phyloP scores from a whole-genome alignment of 2,113 vertebrate species.

The Triplophysa dalaica region DNA sequence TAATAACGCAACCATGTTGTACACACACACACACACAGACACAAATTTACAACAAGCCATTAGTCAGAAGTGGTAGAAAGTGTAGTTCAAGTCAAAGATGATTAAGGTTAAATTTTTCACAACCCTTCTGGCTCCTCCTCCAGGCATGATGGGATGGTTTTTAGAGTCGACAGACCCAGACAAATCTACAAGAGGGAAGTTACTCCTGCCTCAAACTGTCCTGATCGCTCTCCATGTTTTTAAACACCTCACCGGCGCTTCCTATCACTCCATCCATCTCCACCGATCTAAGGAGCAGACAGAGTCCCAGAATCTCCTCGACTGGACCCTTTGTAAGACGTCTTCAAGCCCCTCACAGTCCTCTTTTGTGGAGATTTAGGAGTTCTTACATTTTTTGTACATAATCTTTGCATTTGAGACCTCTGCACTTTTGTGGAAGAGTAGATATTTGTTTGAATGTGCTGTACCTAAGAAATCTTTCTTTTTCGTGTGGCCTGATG shows the following conservation, averaged over 20 bases:
- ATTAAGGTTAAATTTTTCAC: slow-evolving; percentile 71
- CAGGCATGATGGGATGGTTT: slow-evolving; percentile 79
- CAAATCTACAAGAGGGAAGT: slow-evolving; percentile 78
- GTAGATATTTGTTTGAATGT: background rate
- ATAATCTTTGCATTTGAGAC: background rate
- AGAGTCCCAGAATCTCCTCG: background rate
- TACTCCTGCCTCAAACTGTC: slow-evolving; percentile 68
- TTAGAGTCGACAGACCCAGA: slow-evolving; percentile 83
- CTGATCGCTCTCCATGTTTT: slow-evolving; percentile 34
- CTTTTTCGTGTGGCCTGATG: slow-evolving; percentile 72
- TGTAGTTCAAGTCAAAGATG: slow-evolving; percentile 52
- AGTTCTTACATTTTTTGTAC: no score
- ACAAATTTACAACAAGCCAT: slow-evolving; percentile 30
- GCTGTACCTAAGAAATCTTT: background rate
- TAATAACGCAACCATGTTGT: no score
- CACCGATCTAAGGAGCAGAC: background rate
- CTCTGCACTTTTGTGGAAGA: background rate
- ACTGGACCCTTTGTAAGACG: background rate
- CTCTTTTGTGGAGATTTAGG: background rate
- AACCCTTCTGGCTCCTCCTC: slow-evolving; percentile 83
- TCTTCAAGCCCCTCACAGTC: background rate
- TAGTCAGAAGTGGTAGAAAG: slow-evolving; percentile 62
- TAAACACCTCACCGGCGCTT: background rate
- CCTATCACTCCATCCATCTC: background rate
- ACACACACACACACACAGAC: background rate